Evolutionary conservation across 2,113 vertebrate genomes (phyloP), one percentile per base, ranked within the genome.

Genomic region (Zapornia atra): DNA sequence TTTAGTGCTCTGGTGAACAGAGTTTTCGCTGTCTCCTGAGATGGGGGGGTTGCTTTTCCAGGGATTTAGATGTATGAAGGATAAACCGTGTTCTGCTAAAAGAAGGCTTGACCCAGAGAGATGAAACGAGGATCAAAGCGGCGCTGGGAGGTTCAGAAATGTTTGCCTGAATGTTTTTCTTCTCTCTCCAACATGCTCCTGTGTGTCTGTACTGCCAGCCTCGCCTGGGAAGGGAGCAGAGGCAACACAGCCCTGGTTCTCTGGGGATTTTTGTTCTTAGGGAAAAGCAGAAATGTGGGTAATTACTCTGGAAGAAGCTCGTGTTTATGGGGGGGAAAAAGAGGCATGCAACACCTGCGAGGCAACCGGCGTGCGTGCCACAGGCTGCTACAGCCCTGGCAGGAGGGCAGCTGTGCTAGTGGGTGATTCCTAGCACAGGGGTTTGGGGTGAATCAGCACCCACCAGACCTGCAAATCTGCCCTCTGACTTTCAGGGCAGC

Each of bases 361-460:
- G 66, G 31, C 10, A 3, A n/a, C 40, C 29, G 15, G 26, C 69
- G 12, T 7, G 0, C 1, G 16, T 36, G 3, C 6, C 2, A 1
- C 1, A 1, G 31, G 1, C 28, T 31, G 28, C 53, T 22, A 2
- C 0, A 12, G 69, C 2, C 38, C 13, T 69, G 4, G 50, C 25
- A 34, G 36, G 60, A 56, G 66, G 46, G 13, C 4, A 48, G 29
- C 18, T 1, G 11, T 68, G 71, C 71, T 17, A 3, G 42, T 0
- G 4, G 42, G 33, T 0, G 20, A 5, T 14, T 50, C 7, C 44
- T 40, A 71, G 34, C 14, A 16, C 0, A 6, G 1, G 1, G 28
- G 5, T 38, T 51, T 40, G 73, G 79, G 76, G 44, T 34, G 46
- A 42, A 12, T 2, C 2, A 1, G 31, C 46, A 34, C 51, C 69